Percentiles rank a stretch among this genome's conserved stretches.
phyloP scores from a whole-genome alignment of 1,140 invertebrate genomes.

The Melitaea cinxia region DNA sequence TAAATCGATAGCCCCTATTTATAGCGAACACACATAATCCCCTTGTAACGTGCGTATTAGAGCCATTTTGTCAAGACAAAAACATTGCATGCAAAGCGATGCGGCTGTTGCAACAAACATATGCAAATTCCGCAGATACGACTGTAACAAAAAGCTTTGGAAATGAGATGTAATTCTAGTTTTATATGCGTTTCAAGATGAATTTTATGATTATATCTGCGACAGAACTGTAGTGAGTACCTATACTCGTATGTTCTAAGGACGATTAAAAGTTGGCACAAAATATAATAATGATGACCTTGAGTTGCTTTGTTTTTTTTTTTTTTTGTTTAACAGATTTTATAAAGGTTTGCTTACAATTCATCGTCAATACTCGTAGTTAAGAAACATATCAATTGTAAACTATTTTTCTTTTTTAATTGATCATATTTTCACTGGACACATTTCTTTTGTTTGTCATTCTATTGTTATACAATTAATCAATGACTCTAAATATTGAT shows the following conservation, averaged over 20 bases:
- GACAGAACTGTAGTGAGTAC: background rate
- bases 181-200: conserved; percentile 10
- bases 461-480: too few species aligned
- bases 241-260: background rate
- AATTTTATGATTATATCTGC: conserved; percentile 11
- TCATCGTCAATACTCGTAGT: too few species aligned
- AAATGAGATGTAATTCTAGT: background rate
- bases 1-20: background rate
- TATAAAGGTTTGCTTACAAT: too few species aligned
- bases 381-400: too few species aligned
- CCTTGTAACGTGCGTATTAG: conserved; percentile 9
- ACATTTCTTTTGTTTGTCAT: too few species aligned
- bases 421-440: too few species aligned
- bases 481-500: too few species aligned
- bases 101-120: conserved; percentile 3
- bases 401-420: too few species aligned
- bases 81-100: conserved; percentile 6
- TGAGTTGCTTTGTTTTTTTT: too few species aligned
- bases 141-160: conserved; percentile 10
- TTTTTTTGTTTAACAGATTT: too few species aligned
- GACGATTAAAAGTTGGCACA: background rate
- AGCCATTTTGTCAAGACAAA: conserved; percentile 11
- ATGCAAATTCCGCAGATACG: conserved; percentile 20
- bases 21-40: conserved; percentile 5
- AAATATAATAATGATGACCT: background rate